A percentile compares a stretch with the other conserved stretches of the same genome.
Evolutionary conservation across 2,888 invertebrate species (phyloP).

Genomic region (Nomada fucata): DNA sequence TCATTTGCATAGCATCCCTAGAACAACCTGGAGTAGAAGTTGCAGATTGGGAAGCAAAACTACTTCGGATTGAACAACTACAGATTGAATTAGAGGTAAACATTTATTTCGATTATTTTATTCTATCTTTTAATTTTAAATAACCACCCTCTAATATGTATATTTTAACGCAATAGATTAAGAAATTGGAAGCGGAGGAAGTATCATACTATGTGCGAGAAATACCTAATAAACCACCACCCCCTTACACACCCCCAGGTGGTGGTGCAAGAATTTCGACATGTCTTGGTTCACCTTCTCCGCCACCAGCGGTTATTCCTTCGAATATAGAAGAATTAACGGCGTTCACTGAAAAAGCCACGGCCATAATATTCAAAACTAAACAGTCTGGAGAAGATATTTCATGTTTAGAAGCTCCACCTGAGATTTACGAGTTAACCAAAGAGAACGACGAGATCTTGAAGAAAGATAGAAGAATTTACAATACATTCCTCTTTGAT

Average conservation of each 20-base stretch:
- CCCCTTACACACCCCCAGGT: conserved; percentile 89
- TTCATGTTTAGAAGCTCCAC: conserved; percentile 77
- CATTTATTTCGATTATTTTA: neutral
- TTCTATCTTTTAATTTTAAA: neutral
- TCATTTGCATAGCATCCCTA: conserved; percentile 76
- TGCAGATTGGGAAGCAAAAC: conserved; percentile 86
- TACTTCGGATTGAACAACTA: conserved; percentile 87
- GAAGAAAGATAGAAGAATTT: conserved; percentile 81
- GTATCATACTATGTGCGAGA: conserved; percentile 87
- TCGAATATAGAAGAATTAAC: conserved; percentile 84
- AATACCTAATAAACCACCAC: conserved; percentile 91
- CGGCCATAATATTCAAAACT: conserved; percentile 84
- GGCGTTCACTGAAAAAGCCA: conserved; percentile 84
- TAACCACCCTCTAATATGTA: neutral
- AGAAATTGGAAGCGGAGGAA: conserved; percentile 86
- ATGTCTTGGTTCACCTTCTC: conserved; percentile 78
- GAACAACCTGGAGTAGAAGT: conserved; percentile 81
- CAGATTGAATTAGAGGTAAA: conserved; percentile 88
- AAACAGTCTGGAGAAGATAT: conserved; percentile 80
- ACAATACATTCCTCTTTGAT: conserved; percentile 87
- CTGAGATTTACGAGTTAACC: conserved; percentile 78
- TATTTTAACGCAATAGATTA: conserved; percentile 84
- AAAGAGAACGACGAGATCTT: conserved; percentile 77
- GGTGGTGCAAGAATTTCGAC: conserved; percentile 75
- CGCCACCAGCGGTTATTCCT: conserved; percentile 83